Evolutionary conservation across 2,888 invertebrate genomes (phyloP).

Genomic region (Omphaloscelis lunosa): DNA sequence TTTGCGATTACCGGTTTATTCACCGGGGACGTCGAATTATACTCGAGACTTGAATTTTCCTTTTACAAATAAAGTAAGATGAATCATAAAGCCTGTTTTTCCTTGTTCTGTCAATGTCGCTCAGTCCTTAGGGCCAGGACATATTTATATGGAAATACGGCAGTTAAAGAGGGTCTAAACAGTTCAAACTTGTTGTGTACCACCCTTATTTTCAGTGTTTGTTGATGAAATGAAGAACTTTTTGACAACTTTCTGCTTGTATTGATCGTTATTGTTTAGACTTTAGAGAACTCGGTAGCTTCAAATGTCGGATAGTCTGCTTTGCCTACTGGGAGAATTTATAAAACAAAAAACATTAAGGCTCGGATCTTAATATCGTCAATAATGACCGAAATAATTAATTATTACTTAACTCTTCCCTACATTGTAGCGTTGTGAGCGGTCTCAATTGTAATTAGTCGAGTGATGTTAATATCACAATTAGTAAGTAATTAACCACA

Average conservation of each 20-base stretch:
- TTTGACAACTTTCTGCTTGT: conserved; percentile 36
- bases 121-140: conserved; percentile 46
- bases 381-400: not conserved
- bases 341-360: not conserved
- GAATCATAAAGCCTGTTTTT: conserved; percentile 52
- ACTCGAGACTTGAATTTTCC: conserved; percentile 23
- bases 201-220: conserved; percentile 45
- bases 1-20: too few relatives aligned
- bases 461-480: too few relatives aligned
- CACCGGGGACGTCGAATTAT: too few relatives aligned
- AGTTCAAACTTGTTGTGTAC: conserved; percentile 52
- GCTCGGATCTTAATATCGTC: not conserved
- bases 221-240: conserved; percentile 51
- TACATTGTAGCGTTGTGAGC: too few relatives aligned
- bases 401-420: too few relatives aligned
- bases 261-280: conserved; percentile 35
- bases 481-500: too few relatives aligned
- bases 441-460: too few relatives aligned
- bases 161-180: conserved; percentile 58
- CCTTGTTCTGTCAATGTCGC: conserved; percentile 54
- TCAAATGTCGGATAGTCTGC: conserved; percentile 9
- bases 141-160: conserved; percentile 63
- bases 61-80: conserved; percentile 52
- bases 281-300: conserved; percentile 11
- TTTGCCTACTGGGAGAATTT: not conserved